Evolutionary conservation across 1,140 invertebrate genomes (phyloP), one percentile per base, ranked within the genome.

Genomic region (Chrysomallon squamiferum): DNA sequence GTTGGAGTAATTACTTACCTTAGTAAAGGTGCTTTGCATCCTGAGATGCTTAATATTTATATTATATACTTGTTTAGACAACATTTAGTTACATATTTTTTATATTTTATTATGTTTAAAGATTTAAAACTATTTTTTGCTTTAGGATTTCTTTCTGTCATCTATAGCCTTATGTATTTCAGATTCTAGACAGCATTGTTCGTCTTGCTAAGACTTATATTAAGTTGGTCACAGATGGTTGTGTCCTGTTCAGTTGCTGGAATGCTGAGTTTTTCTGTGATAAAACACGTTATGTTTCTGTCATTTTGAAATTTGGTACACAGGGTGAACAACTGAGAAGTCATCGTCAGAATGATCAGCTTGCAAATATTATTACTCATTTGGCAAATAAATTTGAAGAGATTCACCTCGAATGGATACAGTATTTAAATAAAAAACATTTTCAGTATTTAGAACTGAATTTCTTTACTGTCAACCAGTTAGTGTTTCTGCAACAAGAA

Each of bases 131-230:
- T n/a, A n/a, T n/a, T n/a, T n/a, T n/a, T n/a, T n/a, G n/a, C n/a
- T n/a, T n/a, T n/a, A n/a, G n/a, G n/a, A n/a, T n/a, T n/a, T n/a
- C n/a, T n/a, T n/a, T n/a, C n/a, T n/a, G n/a, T n/a, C n/a, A n/a
- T n/a, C n/a, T n/a, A n/a, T n/a, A n/a, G n/a, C n/a, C n/a, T n/a
- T n/a, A n/a, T n/a, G n/a, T n/a, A n/a, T n/a, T n/a, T 45, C 49
- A 80, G 80, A 65, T 78, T 58, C 75, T 80, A 57, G 78, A 82
- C 65, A 70, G 68, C 20, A 64, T 78, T 3, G 73, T 72, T 20
- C 56, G 76, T 20, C 63, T 81, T 9, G 73, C 69, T 7, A 74
- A 71, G 43, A 62, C 74, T 22, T 82, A 75, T 54, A 63, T 78
- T 3, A 78, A 74, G 43, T 49, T 82, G 22, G 67, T 68, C 60